A percentile compares a stretch with the other conserved stretches of the same genome.
Evolutionary conservation across 2,113 vertebrate genomes (phyloP).

Genomic region (Mormyrus lacerda): DNA sequence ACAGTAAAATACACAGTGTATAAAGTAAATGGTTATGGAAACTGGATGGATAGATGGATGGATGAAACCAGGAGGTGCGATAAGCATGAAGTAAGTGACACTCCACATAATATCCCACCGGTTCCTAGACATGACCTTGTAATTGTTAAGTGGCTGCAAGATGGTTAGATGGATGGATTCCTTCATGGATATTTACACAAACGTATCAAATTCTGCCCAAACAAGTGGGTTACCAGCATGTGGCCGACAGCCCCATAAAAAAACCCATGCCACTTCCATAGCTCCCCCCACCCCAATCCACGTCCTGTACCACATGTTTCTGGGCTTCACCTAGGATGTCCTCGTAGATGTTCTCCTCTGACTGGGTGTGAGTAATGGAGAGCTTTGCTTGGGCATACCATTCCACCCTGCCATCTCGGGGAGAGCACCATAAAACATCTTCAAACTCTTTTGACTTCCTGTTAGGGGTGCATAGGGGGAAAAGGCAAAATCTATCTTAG

Average conservation of each 20-base stretch:
- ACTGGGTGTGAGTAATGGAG: slow-evolving; percentile 89
- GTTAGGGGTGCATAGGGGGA: slow-evolving; percentile 29
- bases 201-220: not conserved
- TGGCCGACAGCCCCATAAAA: not conserved
- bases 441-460: slow-evolving; percentile 97
- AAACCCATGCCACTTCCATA: not conserved
- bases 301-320: not conserved
- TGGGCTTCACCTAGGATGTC: slow-evolving; percentile 82
- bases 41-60: not conserved
- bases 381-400: slow-evolving; percentile 88
- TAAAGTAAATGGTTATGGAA: not conserved
- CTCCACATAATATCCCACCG: not conserved
- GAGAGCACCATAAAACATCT: slow-evolving; percentile 78
- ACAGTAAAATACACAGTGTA: not conserved
- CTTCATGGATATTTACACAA: not conserved
- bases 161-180: not conserved
- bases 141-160: not conserved
- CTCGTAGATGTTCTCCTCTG: slow-evolving; percentile 94
- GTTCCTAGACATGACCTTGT: not conserved
- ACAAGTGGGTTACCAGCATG: not conserved
- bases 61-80: not conserved
- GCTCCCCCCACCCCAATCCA: not conserved
- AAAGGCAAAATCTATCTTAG: not conserved
- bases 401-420: slow-evolving; percentile 73
- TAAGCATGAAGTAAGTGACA: not conserved